Evolutionary conservation across 2,797 vertebrate genomes (phyloP), one percentile per base, ranked within the genome.

Genomic region (Heliangelus exortis): DNA sequence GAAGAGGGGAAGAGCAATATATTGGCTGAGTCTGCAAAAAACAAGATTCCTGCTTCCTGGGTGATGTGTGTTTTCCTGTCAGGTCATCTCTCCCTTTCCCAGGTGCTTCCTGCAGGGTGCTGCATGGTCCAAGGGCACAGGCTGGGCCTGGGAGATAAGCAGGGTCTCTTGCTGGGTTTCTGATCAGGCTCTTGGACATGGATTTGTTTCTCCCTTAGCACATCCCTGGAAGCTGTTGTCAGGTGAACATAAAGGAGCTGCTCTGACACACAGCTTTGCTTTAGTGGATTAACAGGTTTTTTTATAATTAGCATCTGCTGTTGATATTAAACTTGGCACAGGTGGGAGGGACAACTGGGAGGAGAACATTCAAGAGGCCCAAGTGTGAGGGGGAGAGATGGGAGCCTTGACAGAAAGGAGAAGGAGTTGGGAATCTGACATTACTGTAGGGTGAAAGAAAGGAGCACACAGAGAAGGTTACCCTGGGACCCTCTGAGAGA

Each of bases 371-470:
- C 31, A 51, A 43, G 50, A 87, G 16, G 23, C 22, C 7, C 17
- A 36, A 39, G 47, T 45, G 3, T 14, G 45, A 66, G 7, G 26
- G 25, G 25, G 21, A 62, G n/a, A 71, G 13, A 67, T 13, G 17
- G 15, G 6, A 89, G 41, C 28, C 31, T 36, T 93, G 65, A 14
- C 10, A 47, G 69, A 58, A 87, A 23, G 41, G 34, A n/a, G 66
- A 17, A 47, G 10, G 28, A 71, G 6, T 0, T 85, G 6, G 29
- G 31, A 51, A 8, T 69, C 23, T 47, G 0, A 41, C 17, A 18
- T 48, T 78, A 7, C 15, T 48, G 19, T 51, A 22, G 9, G 20
- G 2, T 61, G 29, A 61, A 31, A 50, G 72, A 78, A 34, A 75
- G 73, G 31, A 57, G 26, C 54, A 54, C n/a, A 11, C 17, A n/a